Base-by-base conservation (phyloP, 2,113 vertebrate genomes). In the Panthera tigris region DNA sequence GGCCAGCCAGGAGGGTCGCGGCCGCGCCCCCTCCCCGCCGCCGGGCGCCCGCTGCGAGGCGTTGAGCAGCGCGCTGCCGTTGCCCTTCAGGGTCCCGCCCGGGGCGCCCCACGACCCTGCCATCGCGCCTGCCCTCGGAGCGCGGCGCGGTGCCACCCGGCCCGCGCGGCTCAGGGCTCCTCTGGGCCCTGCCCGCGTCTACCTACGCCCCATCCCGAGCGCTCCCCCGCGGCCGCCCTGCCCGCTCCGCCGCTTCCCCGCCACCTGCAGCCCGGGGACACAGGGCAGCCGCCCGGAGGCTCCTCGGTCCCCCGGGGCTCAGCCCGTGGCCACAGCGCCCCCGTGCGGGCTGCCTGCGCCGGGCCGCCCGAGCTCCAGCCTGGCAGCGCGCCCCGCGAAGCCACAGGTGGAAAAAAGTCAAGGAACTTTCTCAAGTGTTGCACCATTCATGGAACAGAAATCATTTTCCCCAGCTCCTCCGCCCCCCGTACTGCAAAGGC, bases 1-100 rank as follows among this genome's bases (percentile, higher is more conserved):
- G 61, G 99, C 99, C 88, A 99, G 99, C 99, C 99, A 99, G 8
- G 99, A 98, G 79, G 99, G 99, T 31, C 99, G 99, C 83, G 98
- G 98, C 88, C 98, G 97, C 55, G 95, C 94, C 82, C 97, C 94
- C 98, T 98, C 98, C 55, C 93, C 95, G 36, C 50, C 33, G 48
- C 97, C 82, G 7, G 98, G 97, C 97, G 97, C 98, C 88, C 87
- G 94, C 98, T 97, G 93, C 68, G 99, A 99, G 98, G 98, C 98
- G 98, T 99, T 99, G 88, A 97, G 89, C 98, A 99, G 97, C 79
- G 98, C 97, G 96, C 99, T 99, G 98, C 98, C 98, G 98, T 99
- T 99, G 97, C 97, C 98, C 79, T 97, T 76, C 99, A 99, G 99
- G 98, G 98, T 98, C 61, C 79, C 96, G 4, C 73, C 19, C 14